These are phyloP conservation scores for Manduca sexta DNA, from an alignment of 1,140 invertebrate species.

Conservation along the genomic window DNA sequence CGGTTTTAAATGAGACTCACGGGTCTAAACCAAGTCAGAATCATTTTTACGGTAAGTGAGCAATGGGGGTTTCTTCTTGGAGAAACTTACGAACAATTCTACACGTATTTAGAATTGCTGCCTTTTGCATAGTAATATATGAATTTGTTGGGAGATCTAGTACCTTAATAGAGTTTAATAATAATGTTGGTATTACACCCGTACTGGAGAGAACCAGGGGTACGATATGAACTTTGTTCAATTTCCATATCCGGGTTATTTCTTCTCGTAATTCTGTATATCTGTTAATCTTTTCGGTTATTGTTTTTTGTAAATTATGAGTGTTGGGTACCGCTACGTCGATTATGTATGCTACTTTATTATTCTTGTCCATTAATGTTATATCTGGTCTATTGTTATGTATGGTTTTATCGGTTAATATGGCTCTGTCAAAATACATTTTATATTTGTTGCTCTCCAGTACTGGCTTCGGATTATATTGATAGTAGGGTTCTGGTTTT, in stretches of 20 bases:
- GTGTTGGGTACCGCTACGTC: slow-evolving; percentile 1
- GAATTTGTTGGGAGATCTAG: not conserved
- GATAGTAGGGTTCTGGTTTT: not conserved
- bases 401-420: not conserved
- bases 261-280: slow-evolving; percentile 1
- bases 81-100: not conserved
- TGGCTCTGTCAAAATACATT: slow-evolving; percentile 2
- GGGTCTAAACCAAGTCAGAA: not conserved
- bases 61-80: not conserved
- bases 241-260: not conserved
- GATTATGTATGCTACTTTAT: too few relatives aligned
- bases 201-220: not conserved
- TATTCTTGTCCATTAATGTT: not conserved
- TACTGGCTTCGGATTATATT: not conserved
- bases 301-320: not conserved
- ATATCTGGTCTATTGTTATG: slow-evolving; percentile 5
- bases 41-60: not conserved
- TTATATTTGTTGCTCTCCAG: not conserved
- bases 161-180: not conserved
- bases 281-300: slow-evolving; percentile 1
- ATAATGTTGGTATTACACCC: not conserved
- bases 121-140: not conserved
- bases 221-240: not conserved
- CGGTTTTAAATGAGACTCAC: too few relatives aligned
- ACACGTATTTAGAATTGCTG: not conserved